Evolutionary conservation across 2,888 invertebrate species (phyloP).

Genomic region (Norana najaformis): DNA sequence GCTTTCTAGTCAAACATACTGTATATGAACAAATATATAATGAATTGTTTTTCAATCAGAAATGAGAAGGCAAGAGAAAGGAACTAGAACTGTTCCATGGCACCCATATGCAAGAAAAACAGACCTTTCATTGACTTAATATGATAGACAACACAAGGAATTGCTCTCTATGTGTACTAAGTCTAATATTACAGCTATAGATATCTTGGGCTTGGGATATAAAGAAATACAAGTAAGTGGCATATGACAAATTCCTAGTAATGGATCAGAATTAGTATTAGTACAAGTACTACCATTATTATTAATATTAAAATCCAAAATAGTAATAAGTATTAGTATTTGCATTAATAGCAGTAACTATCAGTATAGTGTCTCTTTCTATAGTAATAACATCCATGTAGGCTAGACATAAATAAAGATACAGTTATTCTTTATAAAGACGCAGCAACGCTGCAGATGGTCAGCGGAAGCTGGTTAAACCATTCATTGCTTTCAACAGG

Average conservation of each 20-base stretch:
- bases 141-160: neutral
- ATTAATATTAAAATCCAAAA: neutral
- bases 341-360: neutral
- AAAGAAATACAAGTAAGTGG: neutral
- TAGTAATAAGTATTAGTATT: neutral
- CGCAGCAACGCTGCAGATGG: neutral
- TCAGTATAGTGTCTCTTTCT: neutral
- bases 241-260: neutral
- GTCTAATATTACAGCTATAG: neutral
- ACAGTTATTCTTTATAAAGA: neutral
- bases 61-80: neutral
- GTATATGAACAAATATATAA: neutral
- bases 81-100: slow-evolving; percentile 3
- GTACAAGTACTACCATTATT: neutral
- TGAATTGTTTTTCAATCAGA: neutral
- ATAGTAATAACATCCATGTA: neutral
- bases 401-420: neutral
- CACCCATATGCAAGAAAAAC: neutral
- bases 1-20: neutral
- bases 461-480: no score
- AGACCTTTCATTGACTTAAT: neutral
- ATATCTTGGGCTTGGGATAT: neutral
- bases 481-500: slow-evolving; percentile 2
- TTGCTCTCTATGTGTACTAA: neutral
- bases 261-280: neutral